These are phyloP conservation scores for Pseudorhombus dupliciocellatus DNA, from an alignment of 2,113 vertebrate genomes.

Conservation along the genomic window DNA sequence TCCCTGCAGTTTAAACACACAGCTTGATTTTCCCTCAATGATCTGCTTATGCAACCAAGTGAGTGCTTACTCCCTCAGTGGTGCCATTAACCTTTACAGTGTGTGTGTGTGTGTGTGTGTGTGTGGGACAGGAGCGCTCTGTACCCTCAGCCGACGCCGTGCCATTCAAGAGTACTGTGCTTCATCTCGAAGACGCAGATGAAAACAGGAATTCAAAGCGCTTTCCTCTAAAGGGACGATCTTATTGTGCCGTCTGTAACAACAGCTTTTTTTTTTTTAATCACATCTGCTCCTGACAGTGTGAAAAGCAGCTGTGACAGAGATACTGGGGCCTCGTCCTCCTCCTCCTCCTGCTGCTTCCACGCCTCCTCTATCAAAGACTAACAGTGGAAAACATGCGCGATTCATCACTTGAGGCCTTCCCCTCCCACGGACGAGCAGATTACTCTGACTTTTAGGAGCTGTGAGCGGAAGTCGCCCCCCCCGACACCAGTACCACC, in stretches of 20 bases:
- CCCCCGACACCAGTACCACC: conserved; percentile 38
- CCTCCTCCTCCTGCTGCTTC: not conserved
- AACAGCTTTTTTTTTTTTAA: not conserved
- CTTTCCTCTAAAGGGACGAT: not conserved
- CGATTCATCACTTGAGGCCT: conserved; percentile 23
- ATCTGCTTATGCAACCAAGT: conserved; percentile 9
- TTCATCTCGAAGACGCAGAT: conserved; percentile 4
- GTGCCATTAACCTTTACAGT: conserved; percentile 41
- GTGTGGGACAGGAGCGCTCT: conserved; percentile 7
- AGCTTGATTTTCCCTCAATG: conserved; percentile 13
- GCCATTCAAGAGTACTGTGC: conserved; percentile 10
- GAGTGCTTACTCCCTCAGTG: conserved; percentile 20
- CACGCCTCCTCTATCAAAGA: conserved; percentile 26
- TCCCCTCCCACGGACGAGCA: conserved; percentile 47
- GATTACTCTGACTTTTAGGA: conserved; percentile 33
- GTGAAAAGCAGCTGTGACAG: conserved; percentile 14
- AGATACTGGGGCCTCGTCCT: not conserved
- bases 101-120: not conserved
- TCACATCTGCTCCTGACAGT: not conserved
- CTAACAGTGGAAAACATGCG: conserved; percentile 48
- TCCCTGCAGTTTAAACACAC: conserved; percentile 13
- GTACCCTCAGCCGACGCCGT: conserved; percentile 5
- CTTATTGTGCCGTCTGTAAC: not conserved
- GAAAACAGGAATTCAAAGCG: conserved; percentile 2
- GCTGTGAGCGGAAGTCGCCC: conserved; percentile 32